A percentile compares a stretch with the other conserved stretches of the same genome.
Conservation (phyloP, 2,888 invertebrate species). For the Neoaliturus tenellus region DNA sequence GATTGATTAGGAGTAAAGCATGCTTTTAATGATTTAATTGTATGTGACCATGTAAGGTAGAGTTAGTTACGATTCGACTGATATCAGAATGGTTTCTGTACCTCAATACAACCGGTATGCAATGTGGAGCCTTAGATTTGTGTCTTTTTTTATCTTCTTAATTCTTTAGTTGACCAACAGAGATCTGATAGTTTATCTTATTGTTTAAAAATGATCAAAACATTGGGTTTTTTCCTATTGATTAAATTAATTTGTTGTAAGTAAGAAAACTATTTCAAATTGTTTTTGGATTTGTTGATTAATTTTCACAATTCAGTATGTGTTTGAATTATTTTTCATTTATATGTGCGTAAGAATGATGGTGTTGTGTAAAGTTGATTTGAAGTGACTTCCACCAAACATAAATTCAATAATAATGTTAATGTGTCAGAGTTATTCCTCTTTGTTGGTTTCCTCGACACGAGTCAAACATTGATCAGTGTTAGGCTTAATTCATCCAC, state of each 20-base stretch:
- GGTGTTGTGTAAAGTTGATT: constrained; percentile 27
- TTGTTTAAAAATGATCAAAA: constrained; percentile 19
- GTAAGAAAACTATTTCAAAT: not conserved
- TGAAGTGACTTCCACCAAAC: constrained; percentile 36
- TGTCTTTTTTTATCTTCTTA: constrained; percentile 27
- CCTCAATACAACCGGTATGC: constrained; percentile 38
- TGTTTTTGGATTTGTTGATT: not conserved
- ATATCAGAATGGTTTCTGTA: constrained; percentile 8
- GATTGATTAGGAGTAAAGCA: constrained; percentile 62
- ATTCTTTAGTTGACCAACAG: constrained; percentile 18
- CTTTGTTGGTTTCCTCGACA: not conserved
- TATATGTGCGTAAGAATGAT: constrained; percentile 16
- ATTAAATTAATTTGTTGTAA: not conserved
- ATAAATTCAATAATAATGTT: constrained; percentile 20
- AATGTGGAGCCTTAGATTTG: constrained; percentile 54
- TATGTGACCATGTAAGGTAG: constrained; percentile 61
- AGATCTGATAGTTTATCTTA: constrained; percentile 35
- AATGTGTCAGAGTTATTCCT: constrained; percentile 1
- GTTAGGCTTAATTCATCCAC: not conserved
- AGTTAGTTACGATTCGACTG: constrained; percentile 28
- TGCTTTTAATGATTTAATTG: constrained; percentile 61
- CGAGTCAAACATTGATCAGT: not conserved
- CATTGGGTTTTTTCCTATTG: constrained; percentile 29
- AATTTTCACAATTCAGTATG: not conserved
- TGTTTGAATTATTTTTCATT: not conserved